Evolutionary conservation across 1,140 invertebrate species (phyloP).

Genomic region (Cyphomyrmex costatus): DNA sequence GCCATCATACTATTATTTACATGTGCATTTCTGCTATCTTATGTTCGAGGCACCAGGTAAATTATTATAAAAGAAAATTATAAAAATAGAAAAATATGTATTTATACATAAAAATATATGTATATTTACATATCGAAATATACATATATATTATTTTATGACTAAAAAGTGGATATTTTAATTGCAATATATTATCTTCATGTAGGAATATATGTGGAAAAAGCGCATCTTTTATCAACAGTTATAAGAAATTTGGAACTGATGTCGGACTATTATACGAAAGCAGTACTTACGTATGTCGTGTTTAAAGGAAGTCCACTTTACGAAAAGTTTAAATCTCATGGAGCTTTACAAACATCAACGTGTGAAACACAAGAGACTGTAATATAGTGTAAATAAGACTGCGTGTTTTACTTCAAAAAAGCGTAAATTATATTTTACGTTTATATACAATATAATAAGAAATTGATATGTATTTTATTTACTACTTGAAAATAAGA

Average conservation of each 20-base stretch:
- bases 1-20: conserved; percentile 98
- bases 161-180: neutral
- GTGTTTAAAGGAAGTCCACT: conserved; percentile 88
- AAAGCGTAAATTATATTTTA: conserved; percentile 33
- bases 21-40: conserved; percentile 97
- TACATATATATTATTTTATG: neutral
- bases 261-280: conserved; percentile 93
- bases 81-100: conserved; percentile 24
- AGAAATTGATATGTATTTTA: conserved; percentile 33
- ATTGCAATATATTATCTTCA: neutral
- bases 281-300: conserved; percentile 91
- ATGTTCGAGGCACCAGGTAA: conserved; percentile 93
- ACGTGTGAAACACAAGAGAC: conserved; percentile 34
- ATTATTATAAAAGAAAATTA: conserved; percentile 24
- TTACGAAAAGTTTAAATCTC: conserved; percentile 78
- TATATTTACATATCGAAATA: no score
- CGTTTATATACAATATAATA: neutral
- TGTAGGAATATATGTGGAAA: conserved; percentile 91
- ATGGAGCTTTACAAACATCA: conserved; percentile 73
- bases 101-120: no score
- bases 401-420: neutral
- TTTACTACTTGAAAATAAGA: conserved; percentile 9
- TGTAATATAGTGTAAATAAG: conserved; percentile 48
- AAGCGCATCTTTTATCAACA: conserved; percentile 94
- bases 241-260: conserved; percentile 97